Evolutionary conservation across 2,113 vertebrate genomes (phyloP).

Genomic region (Malurus cyaneus): DNA sequence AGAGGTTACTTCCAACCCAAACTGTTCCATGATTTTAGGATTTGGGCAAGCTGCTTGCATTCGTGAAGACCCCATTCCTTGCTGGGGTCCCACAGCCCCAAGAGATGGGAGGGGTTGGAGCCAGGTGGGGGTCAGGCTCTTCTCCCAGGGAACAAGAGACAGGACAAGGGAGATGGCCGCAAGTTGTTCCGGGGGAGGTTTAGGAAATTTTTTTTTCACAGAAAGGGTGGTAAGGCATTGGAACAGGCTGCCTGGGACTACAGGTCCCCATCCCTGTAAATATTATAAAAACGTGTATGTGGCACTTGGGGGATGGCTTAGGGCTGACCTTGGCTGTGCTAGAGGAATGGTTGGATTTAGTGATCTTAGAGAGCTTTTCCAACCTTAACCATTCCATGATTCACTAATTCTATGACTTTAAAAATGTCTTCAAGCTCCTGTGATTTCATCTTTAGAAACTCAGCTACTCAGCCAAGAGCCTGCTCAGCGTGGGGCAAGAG

Average conservation of each 20-base stretch:
- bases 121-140: neutral
- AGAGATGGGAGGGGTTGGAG: neutral
- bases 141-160: neutral
- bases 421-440: neutral
- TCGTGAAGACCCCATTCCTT: accelerated
- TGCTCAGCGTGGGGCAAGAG: neutral
- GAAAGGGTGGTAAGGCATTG: neutral
- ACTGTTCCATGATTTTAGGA: neutral
- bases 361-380: neutral
- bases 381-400: neutral
- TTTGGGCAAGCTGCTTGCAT: neutral
- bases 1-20: neutral
- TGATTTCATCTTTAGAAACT: neutral
- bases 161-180: neutral
- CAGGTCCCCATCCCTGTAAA: neutral
- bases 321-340: neutral
- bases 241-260: neutral
- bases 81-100: neutral
- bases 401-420: neutral
- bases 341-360: neutral
- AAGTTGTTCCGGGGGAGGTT: neutral
- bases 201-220: neutral
- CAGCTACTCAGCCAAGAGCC: neutral
- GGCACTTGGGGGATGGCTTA: neutral
- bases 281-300: neutral